phyloP scores from a whole-genome alignment of 2,888 invertebrate genomes.

The Alloscopus bannaensis region DNA sequence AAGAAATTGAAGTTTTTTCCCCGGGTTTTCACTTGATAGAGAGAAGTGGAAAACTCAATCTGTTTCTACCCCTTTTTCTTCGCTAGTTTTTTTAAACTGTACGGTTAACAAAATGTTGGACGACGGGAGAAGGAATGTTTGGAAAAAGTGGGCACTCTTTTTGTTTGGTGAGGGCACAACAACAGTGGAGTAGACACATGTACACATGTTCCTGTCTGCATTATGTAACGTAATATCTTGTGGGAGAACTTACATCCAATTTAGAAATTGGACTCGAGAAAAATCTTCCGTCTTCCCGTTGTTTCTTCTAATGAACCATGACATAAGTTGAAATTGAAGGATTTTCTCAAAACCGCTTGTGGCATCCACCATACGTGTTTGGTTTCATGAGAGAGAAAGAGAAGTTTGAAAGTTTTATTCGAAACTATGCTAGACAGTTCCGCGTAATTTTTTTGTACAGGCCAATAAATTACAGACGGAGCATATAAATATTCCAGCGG shows the following conservation, averaged over 20 bases:
- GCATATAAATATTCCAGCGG: conserved; percentile 60
- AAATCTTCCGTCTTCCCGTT: conserved; percentile 38
- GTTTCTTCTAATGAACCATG: conserved; percentile 70
- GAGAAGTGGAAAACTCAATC: too few relatives aligned
- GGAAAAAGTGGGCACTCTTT: too few relatives aligned
- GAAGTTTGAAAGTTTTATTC: conserved; percentile 31
- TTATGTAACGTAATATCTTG: too few relatives aligned
- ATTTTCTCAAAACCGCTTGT: conserved; percentile 52
- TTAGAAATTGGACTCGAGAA: conserved; percentile 51
- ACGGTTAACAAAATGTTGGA: too few relatives aligned
- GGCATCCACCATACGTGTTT: too few relatives aligned
- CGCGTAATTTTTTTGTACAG: conserved; percentile 53
- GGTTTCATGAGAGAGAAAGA: too few relatives aligned
- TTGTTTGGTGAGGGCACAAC: too few relatives aligned
- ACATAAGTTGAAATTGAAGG: conserved; percentile 70
- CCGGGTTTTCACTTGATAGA: background rate
- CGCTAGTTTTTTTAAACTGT: too few relatives aligned
- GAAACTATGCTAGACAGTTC: conserved; percentile 54
- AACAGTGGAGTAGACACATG: too few relatives aligned
- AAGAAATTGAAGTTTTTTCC: conserved; percentile 46
- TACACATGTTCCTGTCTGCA: too few relatives aligned
- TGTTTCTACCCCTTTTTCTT: too few relatives aligned
- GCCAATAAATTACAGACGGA: conserved; percentile 50
- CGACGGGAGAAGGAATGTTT: too few relatives aligned
- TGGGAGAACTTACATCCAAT: conserved; percentile 41